Evolutionary conservation across 1,140 invertebrate species (phyloP), one percentile per base, ranked within the genome.

Genomic region (Drosophila arawakana): DNA sequence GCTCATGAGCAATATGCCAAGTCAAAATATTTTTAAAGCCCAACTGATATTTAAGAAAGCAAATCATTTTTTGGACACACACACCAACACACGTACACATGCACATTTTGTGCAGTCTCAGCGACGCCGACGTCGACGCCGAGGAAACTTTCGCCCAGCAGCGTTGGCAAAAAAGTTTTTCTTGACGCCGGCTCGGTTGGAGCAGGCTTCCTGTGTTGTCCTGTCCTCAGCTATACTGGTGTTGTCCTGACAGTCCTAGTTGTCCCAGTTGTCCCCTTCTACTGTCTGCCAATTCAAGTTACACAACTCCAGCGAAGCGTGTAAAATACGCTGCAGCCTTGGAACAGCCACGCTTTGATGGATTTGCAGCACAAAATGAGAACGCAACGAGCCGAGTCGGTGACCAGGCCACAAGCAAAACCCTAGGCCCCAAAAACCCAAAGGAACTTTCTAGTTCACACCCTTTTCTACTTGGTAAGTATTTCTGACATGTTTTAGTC

Each of bases 271-370:
- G 54, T 67, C 47, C 35, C 47, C 57, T 43, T 21, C 58, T 35
- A 7, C 43, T 46, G 61, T 69, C 73, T 81, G 81, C 85, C 81
- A 76, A 90, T 84, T 76, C 66, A 58, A 90, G 84, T 89, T 89
- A 74, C 85, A 89, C 25, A 89, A 90, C 85, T 89, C 78, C 78
- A 84, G 75, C 84, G 81, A 89, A 71, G 85, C 84, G 80, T 89
- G 75, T 79, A 72, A 89, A 88, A 88, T 88, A 62, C 78, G 69
- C 54, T 86, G 60, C 78, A 89, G 80, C 75, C 76, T 76, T 79
- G 50, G 55, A 54, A 70, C 76, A 50, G 59, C 67, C 55, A 66
- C 50, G 72, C 78, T 84, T 89, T 89, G 78, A 89, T 78, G 80
- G 78, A 89, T 84, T 88, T 78, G 43, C 66, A 44, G 47, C 63